Evolutionary conservation across 2,888 invertebrate genomes (phyloP).

Genomic region (Perdita meconis): DNA sequence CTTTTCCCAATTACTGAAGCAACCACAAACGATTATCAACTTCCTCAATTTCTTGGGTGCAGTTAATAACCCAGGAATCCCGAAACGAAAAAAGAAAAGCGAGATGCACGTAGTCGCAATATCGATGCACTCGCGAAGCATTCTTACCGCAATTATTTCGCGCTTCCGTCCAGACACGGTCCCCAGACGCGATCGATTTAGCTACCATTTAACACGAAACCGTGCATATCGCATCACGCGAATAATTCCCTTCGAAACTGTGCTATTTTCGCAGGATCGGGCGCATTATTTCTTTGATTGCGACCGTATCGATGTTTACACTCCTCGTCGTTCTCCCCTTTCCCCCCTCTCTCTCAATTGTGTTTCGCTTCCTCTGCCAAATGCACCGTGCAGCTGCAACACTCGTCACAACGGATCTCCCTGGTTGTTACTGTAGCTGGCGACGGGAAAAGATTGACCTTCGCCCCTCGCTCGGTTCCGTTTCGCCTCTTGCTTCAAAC

Average conservation of each 20-base stretch:
- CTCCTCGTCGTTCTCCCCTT: constrained; percentile 37
- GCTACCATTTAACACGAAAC: constrained; percentile 1
- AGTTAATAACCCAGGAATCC: not conserved
- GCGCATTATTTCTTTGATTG: not conserved
- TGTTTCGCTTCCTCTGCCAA: constrained; percentile 37
- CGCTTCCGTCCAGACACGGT: constrained; percentile 54
- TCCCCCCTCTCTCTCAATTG: constrained; percentile 14
- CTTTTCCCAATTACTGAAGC: too few species aligned
- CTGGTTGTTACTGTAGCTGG: not conserved
- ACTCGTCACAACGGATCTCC: constrained; percentile 14
- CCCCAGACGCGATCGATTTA: constrained; percentile 72
- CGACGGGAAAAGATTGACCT: not conserved
- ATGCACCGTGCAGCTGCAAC: constrained; percentile 10
- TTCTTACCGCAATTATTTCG: constrained; percentile 48
- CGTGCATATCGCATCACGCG: not conserved
- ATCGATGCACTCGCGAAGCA: not conserved
- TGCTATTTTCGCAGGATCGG: not conserved
- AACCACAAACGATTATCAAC: too few species aligned
- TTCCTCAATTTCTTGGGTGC: too few species aligned
- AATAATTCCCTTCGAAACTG: not conserved
- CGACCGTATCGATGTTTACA: not conserved
- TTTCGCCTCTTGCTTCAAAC: not conserved
- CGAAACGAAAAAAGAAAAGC: not conserved
- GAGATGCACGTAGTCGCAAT: too few species aligned
- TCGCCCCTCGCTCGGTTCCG: not conserved